A percentile compares a stretch with the other conserved stretches of the same genome.
phyloP scores from a whole-genome alignment of 1,140 invertebrate genomes.

The Temnothorax longispinosus region DNA sequence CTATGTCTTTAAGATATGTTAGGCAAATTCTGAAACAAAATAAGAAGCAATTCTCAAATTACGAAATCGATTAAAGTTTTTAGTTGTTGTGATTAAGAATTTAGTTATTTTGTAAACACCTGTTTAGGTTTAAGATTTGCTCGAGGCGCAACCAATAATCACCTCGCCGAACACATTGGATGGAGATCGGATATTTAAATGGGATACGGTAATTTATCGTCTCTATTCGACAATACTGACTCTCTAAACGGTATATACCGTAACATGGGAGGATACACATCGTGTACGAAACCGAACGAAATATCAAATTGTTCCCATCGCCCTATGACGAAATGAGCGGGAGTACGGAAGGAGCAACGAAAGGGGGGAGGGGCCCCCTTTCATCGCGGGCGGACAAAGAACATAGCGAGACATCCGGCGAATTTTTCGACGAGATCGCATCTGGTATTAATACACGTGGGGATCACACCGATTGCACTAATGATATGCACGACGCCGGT shows the following conservation, averaged over 20 bases:
- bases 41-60: neutral
- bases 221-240: slow-evolving; percentile 56
- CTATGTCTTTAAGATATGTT: neutral
- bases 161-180: neutral
- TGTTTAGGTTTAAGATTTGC: neutral
- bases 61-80: neutral
- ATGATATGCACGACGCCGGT: slow-evolving; percentile 42
- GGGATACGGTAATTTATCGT: slow-evolving; percentile 56
- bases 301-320: slow-evolving; percentile 84
- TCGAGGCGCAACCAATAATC: slow-evolving; percentile 6
- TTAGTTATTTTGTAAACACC: neutral
- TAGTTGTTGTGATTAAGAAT: too few relatives aligned
- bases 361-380: slow-evolving; percentile 63
- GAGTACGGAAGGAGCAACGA: slow-evolving; percentile 30
- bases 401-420: slow-evolving; percentile 83
- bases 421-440: slow-evolving; percentile 83
- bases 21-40: neutral
- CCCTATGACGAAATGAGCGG: slow-evolving; percentile 80
- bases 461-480: slow-evolving; percentile 50
- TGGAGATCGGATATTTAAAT: neutral
- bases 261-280: slow-evolving; percentile 54
- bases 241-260: slow-evolving; percentile 45
- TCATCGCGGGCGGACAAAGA: slow-evolving; percentile 82
- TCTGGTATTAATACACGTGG: slow-evolving; percentile 76
- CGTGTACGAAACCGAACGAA: slow-evolving; percentile 77